These are phyloP conservation scores for Platyrinchus mystaceus DNA, from an alignment of 2,797 vertebrate species.

Conservation along the genomic window DNA sequence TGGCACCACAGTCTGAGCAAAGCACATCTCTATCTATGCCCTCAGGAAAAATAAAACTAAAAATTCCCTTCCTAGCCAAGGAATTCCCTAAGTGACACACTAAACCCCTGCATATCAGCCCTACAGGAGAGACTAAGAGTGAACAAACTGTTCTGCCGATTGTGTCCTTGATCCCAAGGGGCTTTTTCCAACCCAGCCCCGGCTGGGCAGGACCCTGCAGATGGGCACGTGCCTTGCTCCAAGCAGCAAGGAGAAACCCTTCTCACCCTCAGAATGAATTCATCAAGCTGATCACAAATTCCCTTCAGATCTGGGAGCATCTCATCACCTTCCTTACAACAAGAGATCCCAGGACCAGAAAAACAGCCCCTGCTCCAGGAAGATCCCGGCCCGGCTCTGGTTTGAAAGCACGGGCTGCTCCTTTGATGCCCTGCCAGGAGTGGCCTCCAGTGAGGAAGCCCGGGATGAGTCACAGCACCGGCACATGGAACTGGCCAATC, in stretches of 20 bases:
- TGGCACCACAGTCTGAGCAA: background rate
- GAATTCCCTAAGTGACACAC: background rate
- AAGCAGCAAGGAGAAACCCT: background rate
- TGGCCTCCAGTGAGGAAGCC: conserved; percentile 38
- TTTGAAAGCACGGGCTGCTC: background rate
- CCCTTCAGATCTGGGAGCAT: background rate
- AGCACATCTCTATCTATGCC: background rate
- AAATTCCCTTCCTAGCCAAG: background rate
- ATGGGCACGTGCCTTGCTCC: background rate
- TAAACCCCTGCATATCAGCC: background rate
- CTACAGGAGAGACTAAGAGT: background rate
- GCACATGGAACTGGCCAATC: background rate
- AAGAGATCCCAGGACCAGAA: background rate
- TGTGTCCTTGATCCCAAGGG: background rate
- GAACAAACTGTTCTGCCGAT: background rate
- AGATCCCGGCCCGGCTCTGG: background rate
- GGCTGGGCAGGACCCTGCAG: background rate
- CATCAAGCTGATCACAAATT: accelerated
- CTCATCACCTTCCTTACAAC: accelerated
- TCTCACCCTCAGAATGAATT: background rate
- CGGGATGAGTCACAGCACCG: background rate
- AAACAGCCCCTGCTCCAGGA: background rate
- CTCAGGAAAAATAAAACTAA: background rate
- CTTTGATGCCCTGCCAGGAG: conserved; percentile 44
- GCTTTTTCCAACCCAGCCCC: background rate